These are phyloP conservation scores for Melanostigma gelatinosum DNA, from an alignment of 2,113 vertebrate species.

Conservation along the genomic window DNA sequence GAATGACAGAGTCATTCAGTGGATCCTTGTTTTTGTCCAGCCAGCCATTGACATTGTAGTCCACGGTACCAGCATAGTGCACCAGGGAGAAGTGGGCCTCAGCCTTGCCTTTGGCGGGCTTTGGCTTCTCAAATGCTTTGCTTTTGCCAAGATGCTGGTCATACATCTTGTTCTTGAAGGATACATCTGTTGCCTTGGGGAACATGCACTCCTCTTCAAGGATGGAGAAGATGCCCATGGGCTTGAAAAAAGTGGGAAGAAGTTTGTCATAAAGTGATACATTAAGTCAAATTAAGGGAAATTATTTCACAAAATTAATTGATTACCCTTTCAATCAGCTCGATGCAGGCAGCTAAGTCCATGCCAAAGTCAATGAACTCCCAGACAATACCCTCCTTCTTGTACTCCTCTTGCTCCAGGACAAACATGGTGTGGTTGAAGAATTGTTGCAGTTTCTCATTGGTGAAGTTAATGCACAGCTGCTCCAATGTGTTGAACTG, in stretches of 20 bases:
- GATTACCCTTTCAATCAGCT: slow-evolving; percentile 90
- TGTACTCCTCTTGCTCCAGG: slow-evolving; percentile 91
- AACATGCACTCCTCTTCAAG: slow-evolving; percentile 4
- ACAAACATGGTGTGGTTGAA: slow-evolving; percentile 89
- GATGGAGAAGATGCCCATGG: slow-evolving; percentile 2
- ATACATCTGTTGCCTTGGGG: slow-evolving; percentile 70
- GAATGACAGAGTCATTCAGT: no score
- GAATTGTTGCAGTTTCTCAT: slow-evolving; percentile 92
- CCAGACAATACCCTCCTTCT: slow-evolving; percentile 91
- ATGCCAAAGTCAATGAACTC: slow-evolving; percentile 93
- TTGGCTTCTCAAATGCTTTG: slow-evolving; percentile 88
- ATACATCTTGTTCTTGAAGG: slow-evolving; percentile 79
- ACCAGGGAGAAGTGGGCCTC: slow-evolving; percentile 91
- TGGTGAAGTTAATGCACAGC: slow-evolving; percentile 91
- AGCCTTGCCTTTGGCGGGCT: slow-evolving; percentile 85
- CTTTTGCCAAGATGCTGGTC: slow-evolving; percentile 75
- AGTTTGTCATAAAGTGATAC: not conserved
- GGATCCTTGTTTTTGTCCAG: no score
- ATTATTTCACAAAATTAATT: not conserved
- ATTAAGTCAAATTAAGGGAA: not conserved
- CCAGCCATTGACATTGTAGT: slow-evolving; percentile 39
- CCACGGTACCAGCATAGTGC: slow-evolving; percentile 90
- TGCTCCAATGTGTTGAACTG: slow-evolving; percentile 92
- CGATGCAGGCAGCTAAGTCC: slow-evolving; percentile 91
- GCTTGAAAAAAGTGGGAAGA: slow-evolving; percentile 9